phyloP scores from a whole-genome alignment of 2,113 vertebrate genomes.

The Cheirogaleus medius region DNA sequence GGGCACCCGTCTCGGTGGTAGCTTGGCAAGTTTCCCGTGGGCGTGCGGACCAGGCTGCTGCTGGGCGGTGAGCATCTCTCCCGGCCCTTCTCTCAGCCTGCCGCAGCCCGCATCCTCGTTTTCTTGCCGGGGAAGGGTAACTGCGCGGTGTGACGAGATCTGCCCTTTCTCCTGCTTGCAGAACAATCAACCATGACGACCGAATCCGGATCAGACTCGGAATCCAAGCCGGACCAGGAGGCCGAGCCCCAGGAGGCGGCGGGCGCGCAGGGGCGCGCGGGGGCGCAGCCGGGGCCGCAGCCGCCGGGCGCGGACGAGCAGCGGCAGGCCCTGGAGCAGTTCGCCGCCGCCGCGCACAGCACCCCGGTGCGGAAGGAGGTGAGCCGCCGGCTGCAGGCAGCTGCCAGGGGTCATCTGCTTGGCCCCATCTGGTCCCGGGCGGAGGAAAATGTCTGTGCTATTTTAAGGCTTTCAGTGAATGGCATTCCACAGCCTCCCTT shows the following conservation, averaged over 20 bases:
- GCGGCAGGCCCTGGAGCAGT: constrained; percentile 84
- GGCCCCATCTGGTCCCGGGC: not conserved
- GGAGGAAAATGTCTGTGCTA: not conserved
- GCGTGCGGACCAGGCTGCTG: fast-evolving
- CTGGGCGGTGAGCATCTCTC: fast-evolving
- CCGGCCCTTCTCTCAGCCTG: not conserved
- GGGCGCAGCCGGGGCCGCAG: constrained; percentile 49
- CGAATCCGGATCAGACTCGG: constrained; percentile 92
- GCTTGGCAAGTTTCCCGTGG: not conserved
- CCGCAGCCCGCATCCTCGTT: fast-evolving
- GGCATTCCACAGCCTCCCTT: not conserved
- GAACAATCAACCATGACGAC: constrained; percentile 96
- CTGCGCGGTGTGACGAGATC: not conserved
- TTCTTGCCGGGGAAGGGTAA: fast-evolving
- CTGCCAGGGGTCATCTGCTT: not conserved
- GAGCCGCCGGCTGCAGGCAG: not conserved
- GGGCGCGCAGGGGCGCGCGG: constrained; percentile 71
- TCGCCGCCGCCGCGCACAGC: constrained; percentile 90
- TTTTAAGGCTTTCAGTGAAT: not conserved
- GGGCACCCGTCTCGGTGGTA: not conserved
- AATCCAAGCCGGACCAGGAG: constrained; percentile 90
- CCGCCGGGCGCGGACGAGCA: constrained; percentile 76
- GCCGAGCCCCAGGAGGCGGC: constrained; percentile 87
- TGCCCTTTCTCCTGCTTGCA: constrained; percentile 78
- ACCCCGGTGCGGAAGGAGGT: constrained; percentile 89